These are phyloP conservation scores for Mus spicilegus DNA, from an alignment of 2,113 vertebrate genomes.

Conservation along the genomic window DNA sequence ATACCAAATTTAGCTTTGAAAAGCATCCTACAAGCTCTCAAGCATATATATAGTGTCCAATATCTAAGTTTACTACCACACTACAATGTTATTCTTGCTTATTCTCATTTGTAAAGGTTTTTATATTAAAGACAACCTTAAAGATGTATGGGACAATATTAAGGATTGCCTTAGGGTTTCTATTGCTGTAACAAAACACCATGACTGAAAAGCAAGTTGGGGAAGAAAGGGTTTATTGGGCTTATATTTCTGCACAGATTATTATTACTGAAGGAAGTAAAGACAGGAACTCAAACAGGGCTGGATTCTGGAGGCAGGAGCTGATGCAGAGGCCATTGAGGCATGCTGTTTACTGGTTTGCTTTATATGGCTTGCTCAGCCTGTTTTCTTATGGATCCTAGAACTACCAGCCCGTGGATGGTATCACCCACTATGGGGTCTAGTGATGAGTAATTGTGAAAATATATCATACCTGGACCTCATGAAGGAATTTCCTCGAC, in stretches of 20 bases:
- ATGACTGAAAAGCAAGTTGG: background rate
- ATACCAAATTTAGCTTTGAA: slow-evolving; percentile 70
- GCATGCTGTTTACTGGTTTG: background rate
- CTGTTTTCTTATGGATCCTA: background rate
- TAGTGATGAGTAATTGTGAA: background rate
- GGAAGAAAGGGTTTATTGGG: background rate
- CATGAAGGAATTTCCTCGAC: background rate
- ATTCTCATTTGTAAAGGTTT: slow-evolving; percentile 43
- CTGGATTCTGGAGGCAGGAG: background rate
- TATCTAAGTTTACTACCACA: slow-evolving; percentile 31
- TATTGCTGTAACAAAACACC: background rate
- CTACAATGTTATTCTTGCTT: background rate
- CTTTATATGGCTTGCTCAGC: background rate
- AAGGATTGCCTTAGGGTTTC: background rate
- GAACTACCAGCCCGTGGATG: background rate
- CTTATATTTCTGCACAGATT: background rate
- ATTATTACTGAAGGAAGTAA: background rate
- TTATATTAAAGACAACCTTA: background rate
- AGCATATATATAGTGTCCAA: slow-evolving; percentile 27
- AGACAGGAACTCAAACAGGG: background rate
- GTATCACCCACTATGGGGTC: background rate
- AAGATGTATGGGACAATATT: background rate
- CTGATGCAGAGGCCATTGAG: background rate
- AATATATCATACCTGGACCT: background rate
- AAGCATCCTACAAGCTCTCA: slow-evolving; percentile 63